These are phyloP conservation scores for Sminthurides bifidus DNA, from an alignment of 1,140 invertebrate genomes.

Conservation along the genomic window DNA sequence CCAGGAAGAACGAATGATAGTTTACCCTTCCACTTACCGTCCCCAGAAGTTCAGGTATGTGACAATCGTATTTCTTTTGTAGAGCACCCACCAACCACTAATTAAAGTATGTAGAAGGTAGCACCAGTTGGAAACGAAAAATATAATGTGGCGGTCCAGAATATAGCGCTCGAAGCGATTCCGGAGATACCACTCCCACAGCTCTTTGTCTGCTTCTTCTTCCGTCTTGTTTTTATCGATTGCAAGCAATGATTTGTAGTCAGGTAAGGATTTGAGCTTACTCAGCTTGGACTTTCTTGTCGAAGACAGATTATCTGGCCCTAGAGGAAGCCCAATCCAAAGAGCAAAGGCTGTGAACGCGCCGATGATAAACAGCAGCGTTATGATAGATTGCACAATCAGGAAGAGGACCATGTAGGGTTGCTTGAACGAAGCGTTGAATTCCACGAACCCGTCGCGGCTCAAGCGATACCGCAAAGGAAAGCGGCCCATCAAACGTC, in stretches of 20 bases:
- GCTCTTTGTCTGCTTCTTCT: not conserved
- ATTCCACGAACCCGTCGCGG: not conserved
- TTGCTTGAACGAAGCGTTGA: not conserved
- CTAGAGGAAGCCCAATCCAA: not conserved
- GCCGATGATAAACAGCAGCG: not conserved
- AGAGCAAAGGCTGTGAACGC: not conserved
- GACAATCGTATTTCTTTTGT: constrained; percentile 6
- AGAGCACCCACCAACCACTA: not conserved
- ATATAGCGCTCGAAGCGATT: constrained; percentile 1
- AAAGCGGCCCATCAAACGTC: not conserved
- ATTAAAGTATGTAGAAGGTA: constrained; percentile 6
- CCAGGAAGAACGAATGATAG: not conserved
- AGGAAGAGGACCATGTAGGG: not conserved
- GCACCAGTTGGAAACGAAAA: constrained; percentile 9
- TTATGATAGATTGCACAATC: not conserved
- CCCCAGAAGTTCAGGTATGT: constrained; percentile 20
- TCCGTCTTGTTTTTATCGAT: not conserved
- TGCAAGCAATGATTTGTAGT: not conserved
- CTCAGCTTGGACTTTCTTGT: too few species aligned
- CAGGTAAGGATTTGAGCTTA: not conserved
- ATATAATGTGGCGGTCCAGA: constrained; percentile 7
- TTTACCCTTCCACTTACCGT: not conserved
- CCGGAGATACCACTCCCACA: not conserved
- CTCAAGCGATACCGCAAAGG: not conserved
- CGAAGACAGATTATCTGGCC: too few species aligned